Conservation (phyloP, 2,113 vertebrate genomes). For the Nymphicus hollandicus region DNA sequence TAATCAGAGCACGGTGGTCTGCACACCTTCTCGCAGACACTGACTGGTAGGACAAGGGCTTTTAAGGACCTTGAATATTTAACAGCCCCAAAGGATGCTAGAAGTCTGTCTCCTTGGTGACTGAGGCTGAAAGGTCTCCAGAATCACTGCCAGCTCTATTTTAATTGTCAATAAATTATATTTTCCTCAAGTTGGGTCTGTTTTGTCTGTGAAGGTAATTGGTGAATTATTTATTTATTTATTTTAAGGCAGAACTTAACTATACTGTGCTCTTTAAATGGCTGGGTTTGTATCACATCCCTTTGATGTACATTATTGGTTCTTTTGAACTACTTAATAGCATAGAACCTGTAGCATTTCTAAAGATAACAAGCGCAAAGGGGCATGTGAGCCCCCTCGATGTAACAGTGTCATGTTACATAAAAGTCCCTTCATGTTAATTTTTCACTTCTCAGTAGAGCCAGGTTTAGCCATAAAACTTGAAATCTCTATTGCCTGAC, state of each 20-base stretch:
- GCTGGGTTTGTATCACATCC: background rate
- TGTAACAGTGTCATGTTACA: background rate
- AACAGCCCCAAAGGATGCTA: background rate
- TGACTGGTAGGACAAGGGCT: background rate
- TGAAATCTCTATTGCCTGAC: background rate
- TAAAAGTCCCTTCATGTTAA: background rate
- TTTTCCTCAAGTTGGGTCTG: background rate
- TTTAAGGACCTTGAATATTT: background rate
- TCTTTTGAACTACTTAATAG: background rate
- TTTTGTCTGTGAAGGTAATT: background rate
- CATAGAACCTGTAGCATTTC: background rate
- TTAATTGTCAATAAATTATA: background rate
- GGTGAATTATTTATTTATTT: background rate
- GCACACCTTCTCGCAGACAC: background rate
- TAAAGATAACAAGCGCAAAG: background rate
- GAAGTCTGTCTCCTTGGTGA: background rate
- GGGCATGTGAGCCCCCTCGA: no score
- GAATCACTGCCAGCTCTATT: background rate
- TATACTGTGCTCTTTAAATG: background rate
- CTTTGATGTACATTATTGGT: background rate
- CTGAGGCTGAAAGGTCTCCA: background rate
- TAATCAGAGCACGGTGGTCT: background rate
- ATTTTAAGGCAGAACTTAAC: background rate
- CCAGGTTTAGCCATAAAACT: background rate
- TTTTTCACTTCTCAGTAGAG: background rate